Evolutionary conservation across 2,797 vertebrate genomes (phyloP), one percentile per base, ranked within the genome.

Genomic region (Clarias fuscus): DNA sequence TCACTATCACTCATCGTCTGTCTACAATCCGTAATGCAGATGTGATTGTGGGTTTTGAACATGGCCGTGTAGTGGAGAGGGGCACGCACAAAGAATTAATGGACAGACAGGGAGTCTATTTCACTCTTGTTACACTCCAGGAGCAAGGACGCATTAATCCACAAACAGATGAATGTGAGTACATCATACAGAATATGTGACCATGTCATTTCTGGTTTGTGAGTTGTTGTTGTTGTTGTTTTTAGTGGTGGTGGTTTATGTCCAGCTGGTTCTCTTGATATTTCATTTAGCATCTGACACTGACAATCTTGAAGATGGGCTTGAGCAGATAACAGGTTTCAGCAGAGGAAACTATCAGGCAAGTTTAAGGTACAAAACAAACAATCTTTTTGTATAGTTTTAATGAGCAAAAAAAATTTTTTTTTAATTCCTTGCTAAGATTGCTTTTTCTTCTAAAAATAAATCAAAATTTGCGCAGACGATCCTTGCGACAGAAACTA

Each of bases 121-220:
- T 95, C 88, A 96, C 95, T 56, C 89, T 97, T 61, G 95, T 95
- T 87, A 96, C 95, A 17, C 93, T 96, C 48, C 96, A 97, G 90
- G 95, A 93, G 88, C 92, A 96, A 89, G 92, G 83, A 87, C 53
- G 18, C 88, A 62, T 86, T 72, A 84, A 82, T 68, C 43, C 77
- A 30, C 84, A 84, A 83, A 68, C 88, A 91, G 58, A 77, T 3
- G 87, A 89, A 22, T 91, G 96, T 96, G 86, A 82, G 91, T 88
- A 80, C 7, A 27, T 53, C 2, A 27, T 48, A 20, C 37, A 4
- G 37, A 37, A 37, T 71, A 10, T 20, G 30, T 61, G 58, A 48
- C 10, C 43, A 10, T 48, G 48, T 48, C 48, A 78, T 83, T 83
- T 4, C 13, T 40, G 4, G 30, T 11, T 0, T 68, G 13, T 77